These are phyloP conservation scores for Deroplatys truncata DNA, from an alignment of 2,888 invertebrate genomes.

Conservation along the genomic window DNA sequence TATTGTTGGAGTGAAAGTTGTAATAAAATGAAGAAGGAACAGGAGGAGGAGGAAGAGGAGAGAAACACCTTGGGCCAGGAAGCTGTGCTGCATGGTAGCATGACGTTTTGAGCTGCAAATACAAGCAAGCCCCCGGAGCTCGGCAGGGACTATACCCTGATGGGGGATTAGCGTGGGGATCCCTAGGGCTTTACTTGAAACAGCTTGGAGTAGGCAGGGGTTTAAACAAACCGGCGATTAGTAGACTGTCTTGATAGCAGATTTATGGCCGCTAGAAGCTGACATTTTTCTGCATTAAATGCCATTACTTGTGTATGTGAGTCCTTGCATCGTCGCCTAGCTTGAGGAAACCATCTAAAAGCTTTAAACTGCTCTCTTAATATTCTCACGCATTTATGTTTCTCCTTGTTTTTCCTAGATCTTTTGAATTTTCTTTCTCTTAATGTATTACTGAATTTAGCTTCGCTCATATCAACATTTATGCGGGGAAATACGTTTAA, in stretches of 20 bases:
- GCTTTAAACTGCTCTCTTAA: not conserved
- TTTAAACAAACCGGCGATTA: conserved; percentile 27
- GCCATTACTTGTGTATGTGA: not conserved
- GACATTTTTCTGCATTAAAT: conserved; percentile 9
- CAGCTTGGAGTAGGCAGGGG: conserved; percentile 14
- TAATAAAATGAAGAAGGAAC: no score
- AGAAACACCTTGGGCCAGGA: no score
- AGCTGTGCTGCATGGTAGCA: no score
- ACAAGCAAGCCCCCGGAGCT: not conserved
- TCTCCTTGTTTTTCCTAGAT: not conserved
- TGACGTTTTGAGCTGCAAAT: no score
- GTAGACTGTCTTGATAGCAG: conserved; percentile 21
- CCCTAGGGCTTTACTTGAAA: conserved; percentile 16
- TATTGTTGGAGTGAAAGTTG: no score
- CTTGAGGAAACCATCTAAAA: not conserved
- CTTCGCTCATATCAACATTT: no score
- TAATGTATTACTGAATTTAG: no score
- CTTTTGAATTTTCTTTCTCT: no score
- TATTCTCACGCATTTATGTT: not conserved
- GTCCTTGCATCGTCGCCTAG: not conserved
- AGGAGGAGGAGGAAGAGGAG: no score
- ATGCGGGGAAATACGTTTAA: no score
- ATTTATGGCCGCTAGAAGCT: conserved; percentile 21
- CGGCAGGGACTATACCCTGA: conserved; percentile 17
- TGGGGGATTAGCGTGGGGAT: conserved; percentile 21